These are phyloP conservation scores for Turritopsis rubra DNA, from an alignment of 30 jellyfish, hydroid and myxozoan species.

Conservation along the genomic window DNA sequence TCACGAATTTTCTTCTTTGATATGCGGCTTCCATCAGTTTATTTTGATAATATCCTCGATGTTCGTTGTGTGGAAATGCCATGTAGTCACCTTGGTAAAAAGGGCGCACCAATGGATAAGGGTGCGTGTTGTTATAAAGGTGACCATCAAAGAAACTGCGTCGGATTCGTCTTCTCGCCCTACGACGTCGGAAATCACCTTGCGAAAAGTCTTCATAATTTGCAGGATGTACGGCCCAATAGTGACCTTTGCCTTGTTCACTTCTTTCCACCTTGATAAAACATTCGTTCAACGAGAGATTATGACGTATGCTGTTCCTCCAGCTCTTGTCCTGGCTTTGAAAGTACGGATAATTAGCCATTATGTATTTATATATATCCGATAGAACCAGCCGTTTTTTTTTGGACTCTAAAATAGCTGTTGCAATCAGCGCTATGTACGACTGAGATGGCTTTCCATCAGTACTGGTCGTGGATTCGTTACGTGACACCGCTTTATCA, in stretches of 20 bases:
- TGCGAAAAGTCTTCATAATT: slow-evolving; percentile 71
- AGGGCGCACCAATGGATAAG: not conserved
- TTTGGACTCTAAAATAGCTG: slow-evolving; percentile 63
- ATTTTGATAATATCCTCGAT: not conserved
- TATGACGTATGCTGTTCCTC: slow-evolving; percentile 89
- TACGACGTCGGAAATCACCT: slow-evolving; percentile 81
- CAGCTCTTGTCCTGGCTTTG: slow-evolving; percentile 82
- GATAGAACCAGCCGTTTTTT: slow-evolving; percentile 60
- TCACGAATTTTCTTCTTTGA: not conserved
- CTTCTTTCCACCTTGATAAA: slow-evolving; percentile 83
- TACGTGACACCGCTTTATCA: not conserved
- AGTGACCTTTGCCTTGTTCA: slow-evolving; percentile 85
- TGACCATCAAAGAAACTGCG: slow-evolving; percentile 12
- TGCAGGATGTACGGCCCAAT: slow-evolving; percentile 88
- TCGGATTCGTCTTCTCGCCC: slow-evolving; percentile 56
- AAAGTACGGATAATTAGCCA: slow-evolving; percentile 67
- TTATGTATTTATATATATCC: slow-evolving; percentile 62
- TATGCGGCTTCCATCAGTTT: not conserved
- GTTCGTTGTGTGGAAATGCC: not conserved
- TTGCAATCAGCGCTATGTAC: slow-evolving; percentile 76
- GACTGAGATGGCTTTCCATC: slow-evolving; percentile 66
- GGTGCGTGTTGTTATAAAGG: not conserved
- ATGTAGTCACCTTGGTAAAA: not conserved
- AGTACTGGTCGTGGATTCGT: not conserved
- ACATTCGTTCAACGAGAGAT: slow-evolving; percentile 71